Percentiles rank a stretch among this genome's conserved stretches.
These are phyloP conservation scores for Aspidapion aeneum DNA, from an alignment of 2,888 invertebrate genomes.

Conservation along the genomic window DNA sequence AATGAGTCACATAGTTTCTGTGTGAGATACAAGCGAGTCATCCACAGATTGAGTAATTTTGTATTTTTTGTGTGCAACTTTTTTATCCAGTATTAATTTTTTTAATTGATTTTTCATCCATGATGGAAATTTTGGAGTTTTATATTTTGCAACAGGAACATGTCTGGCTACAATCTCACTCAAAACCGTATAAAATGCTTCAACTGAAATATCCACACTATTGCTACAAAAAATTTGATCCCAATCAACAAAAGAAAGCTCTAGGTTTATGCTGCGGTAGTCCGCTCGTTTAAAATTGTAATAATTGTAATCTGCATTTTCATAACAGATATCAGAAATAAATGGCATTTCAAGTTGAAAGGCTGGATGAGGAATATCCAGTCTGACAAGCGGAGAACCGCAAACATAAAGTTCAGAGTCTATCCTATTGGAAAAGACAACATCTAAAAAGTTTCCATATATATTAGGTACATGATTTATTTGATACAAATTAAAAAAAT, in stretches of 20 bases:
- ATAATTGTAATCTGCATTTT: neutral
- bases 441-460: neutral
- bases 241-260: neutral
- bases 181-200: too few species aligned
- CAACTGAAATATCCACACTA: too few species aligned
- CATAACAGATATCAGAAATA: neutral
- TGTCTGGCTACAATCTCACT: too few species aligned
- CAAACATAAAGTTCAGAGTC: neutral
- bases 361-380: neutral
- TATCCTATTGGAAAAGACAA: neutral
- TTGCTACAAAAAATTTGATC: too few species aligned
- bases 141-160: neutral
- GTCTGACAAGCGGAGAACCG: neutral
- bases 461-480: neutral
- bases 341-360: too few species aligned
- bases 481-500: neutral
- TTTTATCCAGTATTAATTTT: neutral
- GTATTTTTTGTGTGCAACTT: neutral
- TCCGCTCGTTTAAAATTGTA: neutral
- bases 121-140: neutral
- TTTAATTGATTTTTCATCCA: neutral
- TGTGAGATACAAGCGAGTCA: too few species aligned
- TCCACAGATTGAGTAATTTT: neutral
- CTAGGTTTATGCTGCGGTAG: neutral
- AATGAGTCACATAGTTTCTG: too few species aligned